Base-by-base conservation (phyloP, 2,888 invertebrate species). In the Harpagoxenus sublaevis region DNA sequence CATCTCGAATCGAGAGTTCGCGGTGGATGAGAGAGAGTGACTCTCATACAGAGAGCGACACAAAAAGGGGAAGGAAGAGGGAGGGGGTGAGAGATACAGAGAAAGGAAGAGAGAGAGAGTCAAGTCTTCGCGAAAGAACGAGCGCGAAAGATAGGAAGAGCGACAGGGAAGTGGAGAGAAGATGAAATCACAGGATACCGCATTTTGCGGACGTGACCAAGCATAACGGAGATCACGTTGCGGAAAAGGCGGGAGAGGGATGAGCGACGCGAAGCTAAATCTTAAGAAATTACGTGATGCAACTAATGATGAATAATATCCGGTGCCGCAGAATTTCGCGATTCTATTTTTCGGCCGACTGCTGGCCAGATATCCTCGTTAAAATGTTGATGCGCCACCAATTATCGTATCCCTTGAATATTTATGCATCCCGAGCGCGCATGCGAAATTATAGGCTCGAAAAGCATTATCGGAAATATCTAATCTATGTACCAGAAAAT, bases 181-280 rank as follows among this genome's bases (percentile, higher is more conserved):
- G 31, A 81, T 45, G 70, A 82, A 89, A 89, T 83, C 84, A 28
- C 28, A 18, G 83, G 87, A 73, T 87, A 84, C 77, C 85, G 87
- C 81, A 87, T 86, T 84, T 87, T 81, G 28, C 75, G 81, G 74
- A 89, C 89, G 89, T 89, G 89, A 89, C 89, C 89, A 62, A 39
- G 84, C 89, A 89, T 89, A 87, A 81, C 70, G 84, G 31, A 79
- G 79, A 89, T 83, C 84, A 55, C 71, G 66, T 79, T 82, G 82
- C 42, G 65, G 51, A 68, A 79, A 57, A 63, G 71, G 23, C 35
- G 31, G 18, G 10, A 48, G 39, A 28, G 23, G 57, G 77, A 74
- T 62, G 62, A 81, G 31, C 8, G 39, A 23, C 31, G 79, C 79
- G n/a, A 79, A 79, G 48, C 70, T 79, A 79, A 79, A 71, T 71